A percentile compares a stretch with the other conserved stretches of the same genome.
phyloP scores from a whole-genome alignment of 2,888 invertebrate genomes.

The Parelbella ahira region DNA sequence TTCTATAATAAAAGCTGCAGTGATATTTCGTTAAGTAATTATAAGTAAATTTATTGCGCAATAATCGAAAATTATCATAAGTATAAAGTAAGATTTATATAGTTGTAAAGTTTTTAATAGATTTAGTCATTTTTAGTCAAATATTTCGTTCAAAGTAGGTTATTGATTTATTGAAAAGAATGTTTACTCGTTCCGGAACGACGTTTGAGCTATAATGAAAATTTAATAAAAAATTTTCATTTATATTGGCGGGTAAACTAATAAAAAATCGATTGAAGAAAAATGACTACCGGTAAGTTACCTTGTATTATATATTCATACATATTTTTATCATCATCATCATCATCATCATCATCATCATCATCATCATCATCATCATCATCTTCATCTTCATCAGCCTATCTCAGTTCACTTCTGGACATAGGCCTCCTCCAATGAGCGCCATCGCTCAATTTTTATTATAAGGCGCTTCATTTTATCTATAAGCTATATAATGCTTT shows the following conservation, averaged over 20 bases:
- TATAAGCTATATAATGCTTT: no score
- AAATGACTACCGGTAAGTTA: constrained; percentile 65
- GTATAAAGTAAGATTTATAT: not conserved
- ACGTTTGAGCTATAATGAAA: constrained; percentile 51
- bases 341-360: no score
- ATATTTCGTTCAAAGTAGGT: no score
- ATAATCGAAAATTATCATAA: constrained; percentile 7
- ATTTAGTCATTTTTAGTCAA: no score
- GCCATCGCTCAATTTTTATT: no score
- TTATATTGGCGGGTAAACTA: constrained; percentile 18
- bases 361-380: no score
- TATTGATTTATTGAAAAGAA: no score
- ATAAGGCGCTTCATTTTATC: no score
- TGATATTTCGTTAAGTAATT: constrained; percentile 42
- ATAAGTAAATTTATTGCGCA: constrained; percentile 18
- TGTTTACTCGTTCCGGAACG: no score
- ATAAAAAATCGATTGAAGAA: constrained; percentile 26
- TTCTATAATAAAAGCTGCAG: constrained; percentile 44
- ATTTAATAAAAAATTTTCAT: constrained; percentile 54
- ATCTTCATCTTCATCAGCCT: no score
- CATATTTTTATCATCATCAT: not conserved
- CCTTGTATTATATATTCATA: not conserved
- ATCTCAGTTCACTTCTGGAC: no score
- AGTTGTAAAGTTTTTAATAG: not conserved
- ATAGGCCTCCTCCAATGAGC: no score